Percentiles rank a stretch among this genome's conserved stretches.
phyloP scores from a whole-genome alignment of 2,888 invertebrate genomes.

The Philonicus albiceps region DNA sequence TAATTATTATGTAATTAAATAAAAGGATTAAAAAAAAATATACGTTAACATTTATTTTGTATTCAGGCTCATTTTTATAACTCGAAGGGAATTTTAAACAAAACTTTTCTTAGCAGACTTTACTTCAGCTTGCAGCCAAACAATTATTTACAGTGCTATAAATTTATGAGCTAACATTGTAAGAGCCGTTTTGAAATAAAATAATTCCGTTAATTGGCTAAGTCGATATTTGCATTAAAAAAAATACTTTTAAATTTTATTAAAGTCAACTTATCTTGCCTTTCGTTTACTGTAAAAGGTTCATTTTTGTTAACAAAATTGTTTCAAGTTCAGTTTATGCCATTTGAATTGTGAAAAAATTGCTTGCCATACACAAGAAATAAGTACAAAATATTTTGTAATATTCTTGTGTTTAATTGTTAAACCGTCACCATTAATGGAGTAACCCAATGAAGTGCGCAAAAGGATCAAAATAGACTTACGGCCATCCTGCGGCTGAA shows the following conservation, averaged over 20 bases:
- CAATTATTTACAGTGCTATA: not conserved
- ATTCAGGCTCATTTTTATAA: not conserved
- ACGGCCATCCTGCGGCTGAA: conserved; percentile 57
- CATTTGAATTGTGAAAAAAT: not conserved
- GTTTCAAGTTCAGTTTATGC: not conserved
- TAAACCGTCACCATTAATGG: conserved; percentile 23
- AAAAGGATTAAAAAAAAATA: no score
- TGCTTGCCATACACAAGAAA: not conserved
- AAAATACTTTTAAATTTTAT: not conserved
- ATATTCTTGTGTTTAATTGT: not conserved
- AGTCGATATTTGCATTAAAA: no score
- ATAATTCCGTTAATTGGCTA: not conserved
- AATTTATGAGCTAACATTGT: not conserved
- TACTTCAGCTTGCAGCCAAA: not conserved
- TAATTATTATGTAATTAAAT: not conserved
- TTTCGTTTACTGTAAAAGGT: not conserved
- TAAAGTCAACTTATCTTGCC: no score
- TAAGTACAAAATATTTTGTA: not conserved
- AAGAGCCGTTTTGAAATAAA: not conserved
- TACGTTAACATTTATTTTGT: no score
- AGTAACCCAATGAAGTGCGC: not conserved
- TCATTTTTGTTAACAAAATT: not conserved
- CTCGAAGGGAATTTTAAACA: not conserved
- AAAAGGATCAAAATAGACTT: conserved; percentile 54
- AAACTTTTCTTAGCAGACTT: not conserved